Evolutionary conservation across 1,140 invertebrate genomes (phyloP).

Genomic region (Dendrolimus punctatus): DNA sequence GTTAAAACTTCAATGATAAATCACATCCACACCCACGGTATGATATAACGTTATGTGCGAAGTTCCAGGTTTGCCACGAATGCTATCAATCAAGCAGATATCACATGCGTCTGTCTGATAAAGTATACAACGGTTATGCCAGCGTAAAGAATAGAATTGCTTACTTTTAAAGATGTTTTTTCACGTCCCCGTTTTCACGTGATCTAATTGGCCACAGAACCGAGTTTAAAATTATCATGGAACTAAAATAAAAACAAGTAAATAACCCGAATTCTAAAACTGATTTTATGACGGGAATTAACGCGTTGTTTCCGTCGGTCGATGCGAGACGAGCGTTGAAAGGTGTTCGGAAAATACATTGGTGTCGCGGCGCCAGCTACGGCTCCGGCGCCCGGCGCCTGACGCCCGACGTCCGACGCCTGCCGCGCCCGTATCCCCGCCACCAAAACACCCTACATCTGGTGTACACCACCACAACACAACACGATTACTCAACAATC

Average conservation of each 20-base stretch:
- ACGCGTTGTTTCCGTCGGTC: conserved; percentile 69
- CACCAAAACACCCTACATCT: neutral
- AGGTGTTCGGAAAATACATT: conserved; percentile 63
- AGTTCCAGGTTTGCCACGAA: too few relatives aligned
- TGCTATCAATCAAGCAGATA: too few relatives aligned
- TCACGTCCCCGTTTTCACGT: conserved; percentile 35
- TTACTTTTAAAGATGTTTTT: neutral
- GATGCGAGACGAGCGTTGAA: conserved; percentile 66
- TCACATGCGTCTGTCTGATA: too few relatives aligned
- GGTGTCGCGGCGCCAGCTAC: conserved; percentile 39
- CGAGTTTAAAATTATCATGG: conserved; percentile 68
- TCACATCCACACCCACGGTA: too few relatives aligned
- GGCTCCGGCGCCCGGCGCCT: conserved; percentile 11
- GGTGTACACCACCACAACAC: too few relatives aligned
- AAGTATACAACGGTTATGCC: neutral
- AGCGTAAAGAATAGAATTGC: neutral
- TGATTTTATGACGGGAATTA: conserved; percentile 72
- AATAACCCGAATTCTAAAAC: conserved; percentile 71
- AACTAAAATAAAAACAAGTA: conserved; percentile 71
- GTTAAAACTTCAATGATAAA: too few relatives aligned
- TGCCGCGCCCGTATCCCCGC: neutral
- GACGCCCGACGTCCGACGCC: conserved; percentile 23
- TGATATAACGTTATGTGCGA: too few relatives aligned
- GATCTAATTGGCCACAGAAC: conserved; percentile 64
- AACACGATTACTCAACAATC: too few relatives aligned